These are phyloP conservation scores for Cirrhinus mrigala DNA, from an alignment of 2,797 vertebrate genomes.

Conservation along the genomic window DNA sequence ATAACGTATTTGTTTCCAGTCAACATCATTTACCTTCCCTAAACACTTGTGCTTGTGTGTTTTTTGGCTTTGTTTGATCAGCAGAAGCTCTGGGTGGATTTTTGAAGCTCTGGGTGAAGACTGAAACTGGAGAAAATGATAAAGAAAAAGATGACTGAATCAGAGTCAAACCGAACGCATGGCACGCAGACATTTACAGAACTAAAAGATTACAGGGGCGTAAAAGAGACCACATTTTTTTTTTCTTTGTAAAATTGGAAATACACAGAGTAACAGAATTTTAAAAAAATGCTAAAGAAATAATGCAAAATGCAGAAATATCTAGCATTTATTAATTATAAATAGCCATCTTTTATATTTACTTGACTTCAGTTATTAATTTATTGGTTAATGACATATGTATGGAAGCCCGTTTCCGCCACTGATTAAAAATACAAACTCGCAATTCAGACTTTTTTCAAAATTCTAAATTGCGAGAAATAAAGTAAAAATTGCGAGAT, in stretches of 20 bases:
- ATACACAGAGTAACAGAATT: no score
- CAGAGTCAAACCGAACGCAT: neutral
- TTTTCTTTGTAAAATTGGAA: no score
- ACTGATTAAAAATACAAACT: no score
- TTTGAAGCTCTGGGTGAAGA: neutral
- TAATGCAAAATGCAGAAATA: no score
- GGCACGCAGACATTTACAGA: neutral
- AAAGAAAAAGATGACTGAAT: neutral
- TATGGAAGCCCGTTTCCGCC: no score
- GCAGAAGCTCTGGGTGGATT: neutral
- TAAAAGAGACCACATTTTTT: neutral
- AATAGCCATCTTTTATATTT: neutral
- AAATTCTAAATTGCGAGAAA: no score
- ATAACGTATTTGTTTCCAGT: slow-evolving; percentile 41
- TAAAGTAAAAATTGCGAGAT: no score
- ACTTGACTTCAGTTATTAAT: neutral
- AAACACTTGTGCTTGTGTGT: slow-evolving; percentile 12
- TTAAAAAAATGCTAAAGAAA: neutral
- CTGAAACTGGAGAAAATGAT: neutral
- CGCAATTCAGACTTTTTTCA: no score
- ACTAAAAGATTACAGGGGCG: neutral
- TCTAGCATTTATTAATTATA: no score
- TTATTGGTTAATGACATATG: neutral
- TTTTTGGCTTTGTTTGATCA: slow-evolving; percentile 28
- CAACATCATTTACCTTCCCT: slow-evolving; percentile 48